Base-by-base conservation (phyloP, 2,888 invertebrate genomes). In the Tricholauxania praeusta region DNA sequence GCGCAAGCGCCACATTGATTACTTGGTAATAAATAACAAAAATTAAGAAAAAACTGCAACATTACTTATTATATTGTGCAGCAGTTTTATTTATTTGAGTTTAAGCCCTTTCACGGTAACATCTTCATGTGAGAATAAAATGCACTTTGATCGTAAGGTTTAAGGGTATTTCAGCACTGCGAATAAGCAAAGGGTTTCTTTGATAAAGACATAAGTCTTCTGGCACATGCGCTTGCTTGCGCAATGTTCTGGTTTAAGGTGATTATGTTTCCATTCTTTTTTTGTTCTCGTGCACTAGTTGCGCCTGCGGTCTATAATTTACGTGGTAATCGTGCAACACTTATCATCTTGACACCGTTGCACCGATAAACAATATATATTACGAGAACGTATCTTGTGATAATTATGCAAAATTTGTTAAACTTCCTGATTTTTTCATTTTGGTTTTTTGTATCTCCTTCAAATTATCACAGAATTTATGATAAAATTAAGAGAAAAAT, bases 281-380 rank as follows among this genome's bases (percentile, higher is more conserved):
- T 19, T 12, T 7, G 28, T 15, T 19, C 15, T 48, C 17, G n/a
- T 69, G 19, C 52, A 22, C 32, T 82, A 81, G 81, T 83, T 81
- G 82, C 81, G 81, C 78, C 77, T 32, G 65, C 69, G 71, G 78
- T 77, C 74, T 72, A 75, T 81, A 82, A 82, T 83, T 83, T 82
- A 83, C 83, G 81, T 79, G 78, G 80, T 81, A 80, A 82, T 76
- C 71, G 72, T 47, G 66, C 62, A 22, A 52, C 63, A 53, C 63
- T 70, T 70, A 70, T 70, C 70, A 70, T 53, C 53, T 47, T 63
- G 70, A 62, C 70, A 63, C 53, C 47, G 70, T 69, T 62, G 60
- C 60, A 39, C 32, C 28, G 22, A 66, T 39, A 63, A 48, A 17
- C 32, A 14, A 39, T 63, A 63, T 47, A 63, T 47, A 48, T n/a